Conservation (phyloP, 2,888 invertebrate species). For the Brenthis ino region DNA sequence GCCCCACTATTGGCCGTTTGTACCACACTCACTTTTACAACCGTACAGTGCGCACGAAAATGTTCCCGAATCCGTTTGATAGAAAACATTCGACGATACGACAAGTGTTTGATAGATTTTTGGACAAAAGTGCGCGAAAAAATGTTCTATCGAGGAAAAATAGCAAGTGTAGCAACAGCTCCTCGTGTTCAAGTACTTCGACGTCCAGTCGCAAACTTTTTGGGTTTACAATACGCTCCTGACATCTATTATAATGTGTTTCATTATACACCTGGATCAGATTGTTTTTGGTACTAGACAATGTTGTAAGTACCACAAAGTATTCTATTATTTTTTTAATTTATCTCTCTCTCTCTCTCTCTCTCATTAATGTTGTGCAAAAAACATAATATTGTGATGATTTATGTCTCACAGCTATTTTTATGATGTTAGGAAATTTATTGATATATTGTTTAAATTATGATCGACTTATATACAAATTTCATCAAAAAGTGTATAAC, state of each 20-base stretch:
- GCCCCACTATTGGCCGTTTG: constrained; percentile 25
- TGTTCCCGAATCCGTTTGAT: constrained; percentile 87
- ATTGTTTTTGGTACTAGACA: constrained; percentile 32
- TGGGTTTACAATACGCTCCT: constrained; percentile 43
- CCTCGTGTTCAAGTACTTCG: constrained; percentile 48
- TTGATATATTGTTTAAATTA: too few species aligned
- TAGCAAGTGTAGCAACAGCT: constrained; percentile 55
- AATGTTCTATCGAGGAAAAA: constrained; percentile 58
- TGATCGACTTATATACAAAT: too few species aligned
- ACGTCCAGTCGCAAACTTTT: constrained; percentile 40
- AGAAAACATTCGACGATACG: constrained; percentile 87
- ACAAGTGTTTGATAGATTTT: constrained; percentile 84
- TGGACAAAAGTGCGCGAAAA: constrained; percentile 61
- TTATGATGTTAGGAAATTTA: too few species aligned
- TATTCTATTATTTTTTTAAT: too few species aligned
- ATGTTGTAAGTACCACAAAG: constrained; percentile 25
- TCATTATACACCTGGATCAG: constrained; percentile 22
- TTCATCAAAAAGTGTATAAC: too few species aligned
- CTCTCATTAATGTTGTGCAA: too few species aligned
- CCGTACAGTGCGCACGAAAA: constrained; percentile 56
- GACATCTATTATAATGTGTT: constrained; percentile 35
- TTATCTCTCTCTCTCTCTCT: too few species aligned
- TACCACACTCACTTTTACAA: constrained; percentile 33
- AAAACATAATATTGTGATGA: too few species aligned
- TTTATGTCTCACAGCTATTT: too few species aligned